Conservation (phyloP, 2,113 vertebrate species). For the Pelmatolapia mariae region DNA sequence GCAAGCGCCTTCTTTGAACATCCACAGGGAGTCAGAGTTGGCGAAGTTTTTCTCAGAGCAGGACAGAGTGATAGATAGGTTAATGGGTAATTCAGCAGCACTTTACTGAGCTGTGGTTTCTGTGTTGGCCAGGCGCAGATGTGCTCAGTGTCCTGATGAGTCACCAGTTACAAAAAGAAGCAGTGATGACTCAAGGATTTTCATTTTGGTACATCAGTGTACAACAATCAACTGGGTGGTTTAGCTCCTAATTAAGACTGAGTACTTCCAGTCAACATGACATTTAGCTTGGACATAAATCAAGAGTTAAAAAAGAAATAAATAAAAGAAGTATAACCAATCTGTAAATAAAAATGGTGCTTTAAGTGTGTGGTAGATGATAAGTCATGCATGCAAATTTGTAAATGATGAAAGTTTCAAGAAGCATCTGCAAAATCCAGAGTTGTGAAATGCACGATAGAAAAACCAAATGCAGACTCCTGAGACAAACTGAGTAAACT, state of each 20-base stretch:
- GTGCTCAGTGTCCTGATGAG: background rate
- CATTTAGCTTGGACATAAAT: background rate
- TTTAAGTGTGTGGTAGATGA: background rate
- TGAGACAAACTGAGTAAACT: background rate
- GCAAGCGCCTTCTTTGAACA: constrained; percentile 20
- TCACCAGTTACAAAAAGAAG: constrained; percentile 1
- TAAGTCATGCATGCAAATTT: background rate
- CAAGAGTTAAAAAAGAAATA: background rate
- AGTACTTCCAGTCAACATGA: background rate
- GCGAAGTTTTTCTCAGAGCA: constrained; percentile 5
- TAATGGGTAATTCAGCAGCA: constrained; percentile 1
- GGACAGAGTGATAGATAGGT: background rate
- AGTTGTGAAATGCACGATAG: background rate
- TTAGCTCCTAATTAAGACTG: constrained; percentile 24
- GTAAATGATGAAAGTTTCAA: background rate
- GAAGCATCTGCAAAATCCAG: background rate
- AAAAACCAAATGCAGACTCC: background rate
- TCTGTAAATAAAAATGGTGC: background rate
- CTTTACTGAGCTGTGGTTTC: background rate
- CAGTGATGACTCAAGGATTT: constrained; percentile 20
- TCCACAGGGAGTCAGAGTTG: constrained; percentile 21
- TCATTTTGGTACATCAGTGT: constrained; percentile 2
- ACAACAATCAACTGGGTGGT: background rate
- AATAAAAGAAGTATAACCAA: background rate
- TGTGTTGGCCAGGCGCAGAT: background rate